Percentiles rank a stretch among this genome's conserved stretches.
Conservation (phyloP, 2,797 vertebrate species). For the Zalophus californianus region DNA sequence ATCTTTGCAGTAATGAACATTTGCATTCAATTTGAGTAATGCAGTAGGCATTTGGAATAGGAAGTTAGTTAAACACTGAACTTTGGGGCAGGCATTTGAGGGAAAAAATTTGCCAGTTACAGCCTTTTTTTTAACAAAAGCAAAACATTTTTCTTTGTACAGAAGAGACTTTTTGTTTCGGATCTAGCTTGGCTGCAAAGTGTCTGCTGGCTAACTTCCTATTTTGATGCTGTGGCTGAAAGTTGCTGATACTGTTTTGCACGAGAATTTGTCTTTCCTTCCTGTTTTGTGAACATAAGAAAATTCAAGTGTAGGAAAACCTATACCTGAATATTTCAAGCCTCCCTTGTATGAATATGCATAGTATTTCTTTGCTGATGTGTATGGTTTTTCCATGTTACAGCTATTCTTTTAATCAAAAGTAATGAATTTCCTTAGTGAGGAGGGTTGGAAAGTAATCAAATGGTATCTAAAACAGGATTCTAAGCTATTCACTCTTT, state of each 20-base stretch:
- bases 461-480: not conserved
- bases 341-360: not conserved
- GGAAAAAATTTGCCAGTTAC: conserved; percentile 82
- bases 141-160: conserved; percentile 85
- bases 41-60: conserved; percentile 68
- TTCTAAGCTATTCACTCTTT: conserved; percentile 14
- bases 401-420: conserved; percentile 21
- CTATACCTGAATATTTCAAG: conserved; percentile 76
- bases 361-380: not conserved
- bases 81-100: conserved; percentile 70
- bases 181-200: conserved; percentile 82
- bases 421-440: not conserved
- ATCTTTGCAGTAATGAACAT: conserved; percentile 2
- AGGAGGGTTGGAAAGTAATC: not conserved
- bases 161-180: conserved; percentile 74
- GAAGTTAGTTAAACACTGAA: conserved; percentile 77
- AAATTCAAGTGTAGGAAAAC: conserved; percentile 80
- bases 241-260: conserved; percentile 79
- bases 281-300: conserved; percentile 78
- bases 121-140: conserved; percentile 81
- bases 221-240: conserved; percentile 83
- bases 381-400: conserved; percentile 33
- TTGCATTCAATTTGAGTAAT: conserved; percentile 50
- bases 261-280: conserved; percentile 73
- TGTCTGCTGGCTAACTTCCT: conserved; percentile 82